Base-by-base conservation (phyloP, 2,113 vertebrate genomes). In the Nothobranchius kuhntae region DNA sequence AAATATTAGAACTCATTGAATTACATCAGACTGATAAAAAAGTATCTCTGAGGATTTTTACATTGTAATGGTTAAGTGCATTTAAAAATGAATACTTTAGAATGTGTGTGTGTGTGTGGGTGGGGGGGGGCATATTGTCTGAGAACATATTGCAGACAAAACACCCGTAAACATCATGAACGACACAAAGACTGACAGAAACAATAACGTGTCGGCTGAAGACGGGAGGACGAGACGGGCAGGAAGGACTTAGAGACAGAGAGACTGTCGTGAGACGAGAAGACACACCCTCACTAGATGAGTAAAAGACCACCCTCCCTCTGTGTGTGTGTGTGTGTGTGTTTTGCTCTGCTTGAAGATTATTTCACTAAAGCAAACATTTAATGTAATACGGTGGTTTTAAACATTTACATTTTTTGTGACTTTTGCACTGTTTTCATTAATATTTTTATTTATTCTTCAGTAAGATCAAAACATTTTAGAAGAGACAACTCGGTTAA, bases 191-290 rank as follows among this genome's bases (percentile, higher is more conserved):
- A 57, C 38, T 26, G 21, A 51, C 14, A 42, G 52, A 68, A 62
- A 83, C 76, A 80, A 68, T 44, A 71, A 73, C 12, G 13, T 6
- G n/a, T 65, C 53, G 56, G 65, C 44, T 54, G 67, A 81, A 77
- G 80, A 84, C 82, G 64, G 1, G 59, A 65, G 26, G 84, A 78
- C 81, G 74, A 79, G 83, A 88, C 86, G 54, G 73, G 26, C 82
- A 89, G 87, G 86, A 90, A 86, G 80, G 54, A 73, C 61, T 36
- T 17, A 65, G 81, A 87, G 81, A 85, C 80, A 74, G 60, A 63
- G 26, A 66, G 74, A 71, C 21, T 80, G 70, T 81, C 53, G 66
- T 78, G 84, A 79, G 74, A 55, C 65, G n/a, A 82, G 40, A 57
- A 64, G 78, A 75, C 75, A 75, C 82, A 81, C 79, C 78, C 87